Conservation (phyloP, 2,113 vertebrate genomes). For the Aspiorhynchus laticeps region DNA sequence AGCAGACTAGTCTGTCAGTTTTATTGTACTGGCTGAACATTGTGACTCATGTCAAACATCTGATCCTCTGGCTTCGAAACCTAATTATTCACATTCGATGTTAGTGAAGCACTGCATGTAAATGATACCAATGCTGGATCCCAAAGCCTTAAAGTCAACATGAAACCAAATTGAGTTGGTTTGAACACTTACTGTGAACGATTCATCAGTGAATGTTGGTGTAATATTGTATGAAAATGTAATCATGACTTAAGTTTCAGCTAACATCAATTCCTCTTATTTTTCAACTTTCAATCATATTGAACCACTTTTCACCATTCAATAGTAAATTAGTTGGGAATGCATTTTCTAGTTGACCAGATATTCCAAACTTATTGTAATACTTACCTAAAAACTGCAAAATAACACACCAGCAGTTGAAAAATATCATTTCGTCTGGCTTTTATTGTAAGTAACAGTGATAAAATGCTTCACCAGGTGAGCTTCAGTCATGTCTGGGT, state of each 20-base stretch:
- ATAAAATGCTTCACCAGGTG: neutral
- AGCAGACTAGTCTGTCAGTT: slow-evolving; percentile 8
- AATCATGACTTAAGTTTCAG: neutral
- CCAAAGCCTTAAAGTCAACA: slow-evolving; percentile 6
- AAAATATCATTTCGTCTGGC: neutral
- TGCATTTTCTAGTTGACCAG: neutral
- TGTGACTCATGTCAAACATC: slow-evolving; percentile 26
- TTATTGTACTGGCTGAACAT: slow-evolving; percentile 17
- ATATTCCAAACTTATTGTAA: neutral
- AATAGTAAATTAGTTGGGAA: neutral
- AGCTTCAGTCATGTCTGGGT: slow-evolving; percentile 20
- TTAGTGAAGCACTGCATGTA: slow-evolving; percentile 1
- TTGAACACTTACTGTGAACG: neutral
- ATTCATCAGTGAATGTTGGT: neutral
- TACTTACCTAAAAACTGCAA: neutral
- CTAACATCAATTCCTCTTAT: neutral
- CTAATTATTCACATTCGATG: slow-evolving; percentile 1
- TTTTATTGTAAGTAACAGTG: slow-evolving; percentile 2
- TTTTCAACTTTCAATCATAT: neutral
- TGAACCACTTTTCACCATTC: neutral
- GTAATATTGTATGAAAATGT: neutral
- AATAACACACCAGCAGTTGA: neutral
- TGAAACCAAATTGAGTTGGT: neutral
- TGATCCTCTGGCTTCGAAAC: slow-evolving; percentile 7
- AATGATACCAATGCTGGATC: slow-evolving; percentile 12